A percentile compares a stretch with the other conserved stretches of the same genome.
These are phyloP conservation scores for Drosophila bifasciata DNA, from an alignment of 1,140 invertebrate genomes.

Conservation along the genomic window DNA sequence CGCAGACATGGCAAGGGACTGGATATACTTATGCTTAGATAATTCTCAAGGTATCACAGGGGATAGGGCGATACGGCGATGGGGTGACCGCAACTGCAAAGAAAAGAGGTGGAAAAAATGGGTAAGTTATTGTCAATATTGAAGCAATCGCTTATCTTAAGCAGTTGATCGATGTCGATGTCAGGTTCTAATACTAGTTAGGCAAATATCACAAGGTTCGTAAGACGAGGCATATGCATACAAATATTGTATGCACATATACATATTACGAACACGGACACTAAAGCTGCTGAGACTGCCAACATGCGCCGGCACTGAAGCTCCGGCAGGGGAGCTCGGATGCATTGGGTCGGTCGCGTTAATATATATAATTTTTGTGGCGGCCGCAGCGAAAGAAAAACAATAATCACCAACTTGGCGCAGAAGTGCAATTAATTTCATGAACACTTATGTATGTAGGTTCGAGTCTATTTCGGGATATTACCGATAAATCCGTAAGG, in stretches of 20 bases:
- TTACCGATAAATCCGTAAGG: slow-evolving; percentile 46
- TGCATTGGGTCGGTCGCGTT: slow-evolving; percentile 24
- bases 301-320: slow-evolving; percentile 34
- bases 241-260: slow-evolving; percentile 8
- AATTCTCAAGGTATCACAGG: slow-evolving; percentile 16
- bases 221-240: slow-evolving; percentile 19
- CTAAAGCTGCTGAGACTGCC: not conserved
- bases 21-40: slow-evolving; percentile 10
- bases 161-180: slow-evolving; percentile 34
- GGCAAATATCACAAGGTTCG: slow-evolving; percentile 32
- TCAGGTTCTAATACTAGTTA: slow-evolving; percentile 5
- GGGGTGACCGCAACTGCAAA: slow-evolving; percentile 6
- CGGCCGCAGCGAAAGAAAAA: slow-evolving; percentile 37
- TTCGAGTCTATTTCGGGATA: slow-evolving; percentile 8
- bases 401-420: slow-evolving; percentile 26
- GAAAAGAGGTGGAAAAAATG: slow-evolving; percentile 33
- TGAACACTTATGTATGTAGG: not conserved
- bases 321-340: slow-evolving; percentile 22
- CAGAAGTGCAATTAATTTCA: slow-evolving; percentile 28
- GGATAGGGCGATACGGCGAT: slow-evolving; percentile 2
- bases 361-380: slow-evolving; percentile 35
- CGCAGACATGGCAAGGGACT: slow-evolving; percentile 45
- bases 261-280: not conserved
- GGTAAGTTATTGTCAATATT: slow-evolving; percentile 1
- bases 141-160: slow-evolving; percentile 26